Percentiles rank a stretch among this genome's conserved stretches.
Evolutionary conservation across 2,113 vertebrate genomes (phyloP).

Genomic region (Paracanthobrama guichenoti): DNA sequence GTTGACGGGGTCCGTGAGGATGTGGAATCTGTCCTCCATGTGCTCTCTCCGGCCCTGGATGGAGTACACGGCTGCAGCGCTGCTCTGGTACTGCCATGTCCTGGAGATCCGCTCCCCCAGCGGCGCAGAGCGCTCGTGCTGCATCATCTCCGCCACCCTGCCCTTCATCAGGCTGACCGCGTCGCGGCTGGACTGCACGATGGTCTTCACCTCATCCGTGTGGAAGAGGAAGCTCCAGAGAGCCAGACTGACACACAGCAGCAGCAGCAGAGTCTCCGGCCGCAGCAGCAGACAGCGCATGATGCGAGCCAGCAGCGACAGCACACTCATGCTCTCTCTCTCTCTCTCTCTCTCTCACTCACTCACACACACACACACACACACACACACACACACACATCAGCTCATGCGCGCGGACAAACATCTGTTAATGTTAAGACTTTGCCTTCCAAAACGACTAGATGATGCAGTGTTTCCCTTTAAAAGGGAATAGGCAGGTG

Average conservation of each 20-base stretch:
- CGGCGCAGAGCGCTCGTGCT: conserved; percentile 88
- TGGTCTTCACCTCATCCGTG: conserved; percentile 99
- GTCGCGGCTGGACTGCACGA: conserved; percentile 96
- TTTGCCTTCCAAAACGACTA: no score
- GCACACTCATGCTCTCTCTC: conserved; percentile 89
- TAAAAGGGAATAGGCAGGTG: no score
- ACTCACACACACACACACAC: background rate
- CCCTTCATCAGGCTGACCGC: conserved; percentile 98
- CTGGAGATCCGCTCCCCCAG: conserved; percentile 93
- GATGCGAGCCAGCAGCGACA: conserved; percentile 96
- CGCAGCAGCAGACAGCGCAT: conserved; percentile 99
- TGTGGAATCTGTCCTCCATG: conserved; percentile 97
- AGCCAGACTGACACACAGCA: conserved; percentile 96
- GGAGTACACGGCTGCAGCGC: conserved; percentile 94
- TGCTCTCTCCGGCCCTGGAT: conserved; percentile 97
- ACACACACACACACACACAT: conserved; percentile 13
- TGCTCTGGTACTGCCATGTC: conserved; percentile 95
- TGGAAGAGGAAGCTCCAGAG: conserved; percentile 99
- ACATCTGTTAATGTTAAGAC: no score
- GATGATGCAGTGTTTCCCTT: no score
- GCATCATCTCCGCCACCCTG: conserved; percentile 98
- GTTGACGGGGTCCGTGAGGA: conserved; percentile 90
- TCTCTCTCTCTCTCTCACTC: no score
- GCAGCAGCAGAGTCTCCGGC: conserved; percentile 95
- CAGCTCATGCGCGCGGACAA: no score